Base-by-base conservation (phyloP, 2,797 vertebrate genomes). In the Pempheris klunzingeri region DNA sequence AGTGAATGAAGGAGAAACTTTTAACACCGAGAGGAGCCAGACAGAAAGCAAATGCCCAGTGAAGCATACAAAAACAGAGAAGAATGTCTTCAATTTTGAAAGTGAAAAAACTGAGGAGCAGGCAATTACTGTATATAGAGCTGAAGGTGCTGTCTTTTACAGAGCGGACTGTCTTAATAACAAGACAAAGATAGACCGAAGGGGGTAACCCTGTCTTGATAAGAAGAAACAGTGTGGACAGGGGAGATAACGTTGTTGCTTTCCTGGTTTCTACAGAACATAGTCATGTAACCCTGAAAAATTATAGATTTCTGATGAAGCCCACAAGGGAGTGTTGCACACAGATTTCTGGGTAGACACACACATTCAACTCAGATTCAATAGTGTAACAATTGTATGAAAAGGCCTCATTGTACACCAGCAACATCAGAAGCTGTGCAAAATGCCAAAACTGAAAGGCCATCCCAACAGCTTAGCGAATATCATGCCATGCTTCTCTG, bases 21-120 rank as follows among this genome's bases (percentile, higher is more conserved):
- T 26, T 13, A n/a, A 65, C 38, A 58, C 11, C 4, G 28, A 75
- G 9, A 68, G 41, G 44, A 75, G 28, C 28, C 52, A 73, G 22
- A 67, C 79, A 83, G 84, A 92, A 77, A 90, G 61, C 65, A 22
- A 87, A 86, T 80, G 67, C 58, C 28, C 64, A 80, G 15, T 82
- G 76, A 90, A 88, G 80, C 87, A 49, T 85, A 66, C 18, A 75
- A 78, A n/a, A 82, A 69, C 26, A 69, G 7, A 70, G 61, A 79
- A 55, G 28, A 73, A 34, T 0, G 32, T 12, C 9, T 72, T 24
- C 24, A 6, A 47, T 65, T 90, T 87, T 90, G 79, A 53, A 80
- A 66, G 75, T 80, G 46, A 88, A 59, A 88, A 73, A 53, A 7
- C 38, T 13, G 39, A 74, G 46, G 50, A 60, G 77, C 30, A 52